Base-by-base conservation (phyloP, 2,888 invertebrate genomes). In the Apantesis nais region DNA sequence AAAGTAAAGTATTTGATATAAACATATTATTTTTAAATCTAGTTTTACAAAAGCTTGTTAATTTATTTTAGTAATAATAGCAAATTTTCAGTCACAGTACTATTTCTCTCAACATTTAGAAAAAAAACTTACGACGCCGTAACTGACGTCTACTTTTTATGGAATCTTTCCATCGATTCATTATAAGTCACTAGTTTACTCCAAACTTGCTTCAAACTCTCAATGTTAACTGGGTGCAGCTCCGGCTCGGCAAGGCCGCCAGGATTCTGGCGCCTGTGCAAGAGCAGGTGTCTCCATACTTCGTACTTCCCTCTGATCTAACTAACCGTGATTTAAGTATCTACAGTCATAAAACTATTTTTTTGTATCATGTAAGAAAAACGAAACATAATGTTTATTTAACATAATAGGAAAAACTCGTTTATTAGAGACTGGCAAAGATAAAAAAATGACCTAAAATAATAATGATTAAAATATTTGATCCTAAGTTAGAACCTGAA, bases 191-290 rank as follows among this genome's bases (percentile, higher is more conserved):
- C 55, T 63, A 41, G 44, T 44, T 29, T 69, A n/a, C 31, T 52
- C 65, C 70, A 66, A 66, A 70, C 39, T 62, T 44, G 62, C 52
- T 41, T 70, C 66, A 62, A 70, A 70, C 62, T 34, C 55, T 67
- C 62, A 70, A 71, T 71, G 67, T 37, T 19, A 71, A 71, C 67
- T 63, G 71, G 71, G 31, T 22, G 70, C 62, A 41, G 39, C 66
- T 66, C 66, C 62, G 66, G 31, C 58, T 22, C 8, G 22, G 37
- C 68, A 72, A 72, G 72, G 72, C 37, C 72, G 31, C 37, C 72
- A 66, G 44, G 68, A 52, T 71, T 72, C 55, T 62, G 72, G 31
- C 44, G 60, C 8, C 19, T 66, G 58, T 19, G 19, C 22, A 0
- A 8, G 55, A 34, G 63, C 68, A 72, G 67, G 67, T 67, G 67